Conservation (phyloP, 1,140 invertebrate species). For the Elysia chlorotica region DNA sequence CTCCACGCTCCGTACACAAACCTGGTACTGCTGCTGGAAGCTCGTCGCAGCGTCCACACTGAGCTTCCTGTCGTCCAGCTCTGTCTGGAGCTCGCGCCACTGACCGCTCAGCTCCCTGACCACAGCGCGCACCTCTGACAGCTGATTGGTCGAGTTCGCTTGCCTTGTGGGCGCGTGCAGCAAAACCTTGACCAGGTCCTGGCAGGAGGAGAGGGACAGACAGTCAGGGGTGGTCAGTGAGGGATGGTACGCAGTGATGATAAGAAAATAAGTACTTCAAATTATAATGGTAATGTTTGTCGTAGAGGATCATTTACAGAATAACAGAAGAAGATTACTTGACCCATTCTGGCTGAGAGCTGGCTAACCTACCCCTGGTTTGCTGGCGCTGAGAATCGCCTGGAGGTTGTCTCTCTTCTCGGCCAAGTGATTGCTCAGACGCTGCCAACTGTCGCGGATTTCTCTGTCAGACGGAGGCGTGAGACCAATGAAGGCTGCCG, state of each 20-base stretch:
- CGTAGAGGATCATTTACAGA: too few species aligned
- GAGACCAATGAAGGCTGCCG: neutral
- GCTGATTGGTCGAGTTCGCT: constrained; percentile 22
- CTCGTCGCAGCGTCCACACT: constrained; percentile 43
- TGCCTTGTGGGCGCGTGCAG: neutral
- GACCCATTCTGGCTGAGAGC: too few species aligned
- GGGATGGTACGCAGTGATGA: too few species aligned
- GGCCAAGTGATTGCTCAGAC: constrained; percentile 39
- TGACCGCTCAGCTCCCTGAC: constrained; percentile 44
- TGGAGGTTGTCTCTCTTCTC: constrained; percentile 47
- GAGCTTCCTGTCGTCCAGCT: constrained; percentile 45
- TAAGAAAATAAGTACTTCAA: too few species aligned
- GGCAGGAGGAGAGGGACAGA: too few species aligned
- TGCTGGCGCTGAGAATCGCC: constrained; percentile 34
- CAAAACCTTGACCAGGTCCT: constrained; percentile 13
- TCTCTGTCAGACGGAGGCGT: constrained; percentile 18
- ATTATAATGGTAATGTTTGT: too few species aligned
- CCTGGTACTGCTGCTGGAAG: constrained; percentile 53
- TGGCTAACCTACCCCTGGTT: constrained; percentile 36
- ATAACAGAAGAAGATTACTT: too few species aligned
- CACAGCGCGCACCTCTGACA: constrained; percentile 36
- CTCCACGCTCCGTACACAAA: too few species aligned
- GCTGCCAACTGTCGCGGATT: constrained; percentile 43
- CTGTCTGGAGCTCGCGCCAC: constrained; percentile 48
- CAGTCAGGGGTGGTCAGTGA: too few species aligned